These are phyloP conservation scores for Megalonaias nervosa DNA, from an alignment of 1,140 invertebrate species.

Conservation along the genomic window DNA sequence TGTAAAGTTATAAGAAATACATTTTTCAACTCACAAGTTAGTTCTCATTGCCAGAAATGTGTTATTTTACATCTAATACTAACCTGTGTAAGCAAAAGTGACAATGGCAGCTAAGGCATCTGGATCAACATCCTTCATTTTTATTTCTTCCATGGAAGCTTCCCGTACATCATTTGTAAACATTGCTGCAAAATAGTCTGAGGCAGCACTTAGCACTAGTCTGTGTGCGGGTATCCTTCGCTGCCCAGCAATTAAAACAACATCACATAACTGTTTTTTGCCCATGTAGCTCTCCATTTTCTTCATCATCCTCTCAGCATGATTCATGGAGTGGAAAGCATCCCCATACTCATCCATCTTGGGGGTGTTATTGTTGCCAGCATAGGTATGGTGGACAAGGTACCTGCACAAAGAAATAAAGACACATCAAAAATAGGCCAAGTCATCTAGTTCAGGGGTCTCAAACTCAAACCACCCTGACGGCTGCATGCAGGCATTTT, in stretches of 20 bases:
- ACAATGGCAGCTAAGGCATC: slow-evolving; percentile 88
- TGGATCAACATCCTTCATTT: slow-evolving; percentile 86
- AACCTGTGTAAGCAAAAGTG: slow-evolving; percentile 92
- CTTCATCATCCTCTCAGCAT: slow-evolving; percentile 84
- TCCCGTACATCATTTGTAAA: slow-evolving; percentile 91
- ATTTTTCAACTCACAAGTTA: no score
- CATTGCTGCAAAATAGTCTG: slow-evolving; percentile 96
- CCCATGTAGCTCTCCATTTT: slow-evolving; percentile 87
- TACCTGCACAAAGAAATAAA: slow-evolving; percentile 45
- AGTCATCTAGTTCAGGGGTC: not conserved
- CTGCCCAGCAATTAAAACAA: slow-evolving; percentile 69
- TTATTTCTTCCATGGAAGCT: slow-evolving; percentile 87
- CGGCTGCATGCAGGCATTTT: not conserved
- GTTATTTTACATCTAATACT: slow-evolving; percentile 32
- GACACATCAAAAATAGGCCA: not conserved
- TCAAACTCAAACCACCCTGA: not conserved
- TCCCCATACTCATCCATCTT: slow-evolving; percentile 74
- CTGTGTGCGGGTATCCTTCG: slow-evolving; percentile 79
- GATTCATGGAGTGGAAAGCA: slow-evolving; percentile 83
- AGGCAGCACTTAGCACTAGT: slow-evolving; percentile 88
- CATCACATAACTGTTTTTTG: slow-evolving; percentile 74
- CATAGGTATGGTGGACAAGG: slow-evolving; percentile 60
- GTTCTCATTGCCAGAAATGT: no score
- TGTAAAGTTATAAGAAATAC: no score
- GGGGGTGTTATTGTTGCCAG: slow-evolving; percentile 34